Base-by-base conservation (phyloP, 2,113 vertebrate genomes). In the Erpornis zantholeuca region DNA sequence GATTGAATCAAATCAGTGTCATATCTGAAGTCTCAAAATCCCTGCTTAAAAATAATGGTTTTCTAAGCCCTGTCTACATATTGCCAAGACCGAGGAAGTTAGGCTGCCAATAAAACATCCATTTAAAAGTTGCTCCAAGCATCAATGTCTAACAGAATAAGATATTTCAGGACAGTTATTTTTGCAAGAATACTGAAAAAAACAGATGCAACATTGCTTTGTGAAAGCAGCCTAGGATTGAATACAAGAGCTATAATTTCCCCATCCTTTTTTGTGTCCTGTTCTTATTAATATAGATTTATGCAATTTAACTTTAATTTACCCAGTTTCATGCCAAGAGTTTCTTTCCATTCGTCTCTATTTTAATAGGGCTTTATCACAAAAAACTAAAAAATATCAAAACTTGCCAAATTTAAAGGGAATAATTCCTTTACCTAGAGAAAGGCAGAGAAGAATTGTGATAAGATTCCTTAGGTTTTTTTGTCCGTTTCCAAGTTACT, bases 131-230 rank as follows among this genome's bases (percentile, higher is more conserved):
- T 56, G 36, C 71, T 93, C 36, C 35, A 72, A 95, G 57, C 87
- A 45, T 76, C 66, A 96, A 91, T 83, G 49, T 85, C 42, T 85
- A 89, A 79, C 69, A 94, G 80, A 86, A 61, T 83, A 92, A 88
- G 49, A 94, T 79, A 95, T 65, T 52, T 76, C 63, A 49, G 11
- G 11, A 83, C 8, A 7, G 35, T 84, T 94, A 35, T 97, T 96
- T 86, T 88, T 91, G 68, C 83, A 77, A 87, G 16, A 36, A 76
- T 50, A 76, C 33, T 63, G n/a, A 94, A 94, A 93, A 88, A 78
- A 88, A 28, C 4, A 78, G 38, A 73, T 63, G n/a, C 33, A 82
- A 72, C 49, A 57, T 82, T 79, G 49, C 65, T 88, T 76, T 86
- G 45, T 93, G 80, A 94, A 77, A 83, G 60, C 60, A 96, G 36